Base-by-base conservation (phyloP, 2,888 invertebrate genomes). In the Teleiodes luculella region DNA sequence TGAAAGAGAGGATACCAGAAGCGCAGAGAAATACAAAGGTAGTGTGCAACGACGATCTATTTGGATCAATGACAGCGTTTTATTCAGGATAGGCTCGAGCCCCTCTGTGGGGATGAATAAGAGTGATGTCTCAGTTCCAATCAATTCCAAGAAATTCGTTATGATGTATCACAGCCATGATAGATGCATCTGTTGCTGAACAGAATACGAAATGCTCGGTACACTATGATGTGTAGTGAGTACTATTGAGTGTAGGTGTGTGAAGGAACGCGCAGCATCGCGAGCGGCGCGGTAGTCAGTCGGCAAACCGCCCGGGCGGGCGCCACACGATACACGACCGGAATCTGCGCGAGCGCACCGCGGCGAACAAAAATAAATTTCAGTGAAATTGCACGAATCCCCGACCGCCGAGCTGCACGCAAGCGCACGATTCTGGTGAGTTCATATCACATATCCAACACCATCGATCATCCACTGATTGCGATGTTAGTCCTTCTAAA, bases 251-350 rank as follows among this genome's bases (percentile, higher is more conserved):
- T 28, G 11, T 5, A 11, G 10, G 8, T 10, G 20, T 20, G 18
- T 28, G 43, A 6, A n/a, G 1, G 28, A 5, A 33, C n/a, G n/a
- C 33, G 10, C 10, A 56, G 51, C 56, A n/a, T 48, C 35, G 61
- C 53, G 63, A 65, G 73, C 65, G 58, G 66, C 70, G 67, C 68
- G 66, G n/a, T n/a, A n/a, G n/a, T 70, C 87, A 89, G 89, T 89
- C 87, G 86, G 86, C 88, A 78, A 71, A 75, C 89, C 88, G 88
- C 89, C 88, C 87, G 88, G 87, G 88, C 88, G 88, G 88, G 86
- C 82, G 88, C 87, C 86, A 86, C 86, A 88, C 87, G 43, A 43
- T 43, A 33, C 86, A 88, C 88, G 89, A 89, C 89, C 88, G 80
- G 89, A 74, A 76, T 88, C 88, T 82, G 86, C 84, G 87, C 87